Evolutionary conservation across 2,888 invertebrate genomes (phyloP), one percentile per base, ranked within the genome.

Genomic region (Ornithoptera alexandrae): DNA sequence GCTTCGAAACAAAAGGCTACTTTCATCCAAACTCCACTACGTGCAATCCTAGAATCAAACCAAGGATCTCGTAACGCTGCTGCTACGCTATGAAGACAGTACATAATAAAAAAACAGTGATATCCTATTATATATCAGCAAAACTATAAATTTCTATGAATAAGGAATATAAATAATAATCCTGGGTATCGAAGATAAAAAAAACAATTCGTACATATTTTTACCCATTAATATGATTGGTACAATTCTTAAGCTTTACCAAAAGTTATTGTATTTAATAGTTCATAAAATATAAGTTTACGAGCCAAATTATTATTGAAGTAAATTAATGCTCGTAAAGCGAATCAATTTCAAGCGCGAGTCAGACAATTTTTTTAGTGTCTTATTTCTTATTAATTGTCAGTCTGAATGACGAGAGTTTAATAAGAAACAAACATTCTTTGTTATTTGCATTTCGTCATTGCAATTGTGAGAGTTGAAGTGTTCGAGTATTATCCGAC

Each of bases 271-370:
- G 12, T 18, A 58, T 58, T 24, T 1, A 58, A 22, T 8, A 10
- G 10, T 36, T 36, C 30, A n/a, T 59, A n/a, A 59, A 39, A 15
- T 20, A n/a, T 24, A 20, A 56, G 50, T 69, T 64, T 59, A 65
- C 30, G 42, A 69, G 22, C 69, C 4, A 15, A 22, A 50, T 56
- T 46, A 24, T 61, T 61, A 65, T 69, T 65, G 69, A 20, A 62
- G 22, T 56, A 65, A 69, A 69, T 65, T 65, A 36, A 30, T 46
- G 18, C 22, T 61, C 30, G 57, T 62, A 61, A 65, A 65, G 42
- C 69, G 65, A 69, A 62, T 58, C 69, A 69, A 69, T 62, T 67
- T 62, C 50, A 58, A 57, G 65, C 62, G 65, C 69, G 8, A 15
- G 10, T 46, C 12, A 15, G 59, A 30, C 24, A 61, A 1, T 69